These are phyloP conservation scores for Aurelia sp. DNA, from an alignment of 30 jellyfish, hydroid and myxozoan genomes.

Conservation along the genomic window DNA sequence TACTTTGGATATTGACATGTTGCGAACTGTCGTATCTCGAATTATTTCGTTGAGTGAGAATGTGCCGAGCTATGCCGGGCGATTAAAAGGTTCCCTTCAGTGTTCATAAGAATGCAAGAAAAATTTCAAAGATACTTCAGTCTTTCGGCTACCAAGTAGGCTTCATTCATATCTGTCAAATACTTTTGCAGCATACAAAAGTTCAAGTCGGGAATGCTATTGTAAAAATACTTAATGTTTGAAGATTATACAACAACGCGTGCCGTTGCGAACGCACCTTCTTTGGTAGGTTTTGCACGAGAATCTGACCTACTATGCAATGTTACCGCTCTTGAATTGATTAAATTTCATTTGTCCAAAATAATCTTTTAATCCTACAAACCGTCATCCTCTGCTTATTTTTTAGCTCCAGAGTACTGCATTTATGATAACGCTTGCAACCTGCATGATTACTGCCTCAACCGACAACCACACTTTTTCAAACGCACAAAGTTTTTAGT, in stretches of 20 bases:
- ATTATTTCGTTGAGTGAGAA: neutral
- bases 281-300: neutral
- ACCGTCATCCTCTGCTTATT: neutral
- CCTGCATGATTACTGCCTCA: conserved; percentile 13
- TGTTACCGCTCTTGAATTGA: no score
- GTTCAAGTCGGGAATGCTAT: neutral
- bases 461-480: conserved; percentile 11
- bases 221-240: neutral
- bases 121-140: no score
- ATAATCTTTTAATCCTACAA: neutral
- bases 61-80: no score
- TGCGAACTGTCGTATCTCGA: neutral
- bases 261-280: neutral
- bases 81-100: no score
- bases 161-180: no score
- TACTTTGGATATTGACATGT: neutral
- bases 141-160: no score
- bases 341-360: no score
- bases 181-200: neutral
- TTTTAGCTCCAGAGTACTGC: conserved; percentile 25
- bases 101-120: no score
- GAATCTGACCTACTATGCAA: neutral
- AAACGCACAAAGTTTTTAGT: conserved; percentile 4
- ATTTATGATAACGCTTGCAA: conserved; percentile 35
- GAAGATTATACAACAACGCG: neutral